Conservation (phyloP, 2,113 vertebrate species). For the Cyanistes caeruleus region DNA sequence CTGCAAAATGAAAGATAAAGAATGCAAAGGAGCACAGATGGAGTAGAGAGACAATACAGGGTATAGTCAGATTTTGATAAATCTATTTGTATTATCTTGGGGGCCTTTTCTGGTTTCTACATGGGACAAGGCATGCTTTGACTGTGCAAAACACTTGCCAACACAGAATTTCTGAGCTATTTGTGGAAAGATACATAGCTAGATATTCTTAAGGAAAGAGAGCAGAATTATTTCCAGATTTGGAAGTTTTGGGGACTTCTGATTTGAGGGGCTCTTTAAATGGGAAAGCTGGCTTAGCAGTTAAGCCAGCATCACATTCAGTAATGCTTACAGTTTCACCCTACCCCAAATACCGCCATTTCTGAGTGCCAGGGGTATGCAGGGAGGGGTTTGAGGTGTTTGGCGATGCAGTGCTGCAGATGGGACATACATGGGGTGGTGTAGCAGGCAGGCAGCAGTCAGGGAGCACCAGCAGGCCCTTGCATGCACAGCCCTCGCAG, state of each 20-base stretch:
- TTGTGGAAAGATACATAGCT: neutral
- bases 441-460: rapidly evolving
- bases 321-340: neutral
- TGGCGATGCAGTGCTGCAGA: rapidly evolving
- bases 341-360: neutral
- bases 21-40: neutral
- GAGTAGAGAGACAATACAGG: neutral
- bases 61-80: neutral
- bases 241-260: neutral
- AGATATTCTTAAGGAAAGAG: neutral
- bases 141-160: neutral
- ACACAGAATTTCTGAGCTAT: neutral
- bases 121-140: neutral
- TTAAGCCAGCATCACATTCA: neutral
- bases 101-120: neutral
- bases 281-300: neutral
- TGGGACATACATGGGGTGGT: rapidly evolving
- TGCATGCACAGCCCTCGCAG: rapidly evolving
- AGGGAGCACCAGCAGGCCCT: rapidly evolving
- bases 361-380: neutral
- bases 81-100: neutral
- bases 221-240: neutral
- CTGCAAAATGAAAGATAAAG: neutral
- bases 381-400: rapidly evolving
- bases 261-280: neutral